phyloP scores from a whole-genome alignment of 2,888 invertebrate species.

The Drosophila imparisetae region DNA sequence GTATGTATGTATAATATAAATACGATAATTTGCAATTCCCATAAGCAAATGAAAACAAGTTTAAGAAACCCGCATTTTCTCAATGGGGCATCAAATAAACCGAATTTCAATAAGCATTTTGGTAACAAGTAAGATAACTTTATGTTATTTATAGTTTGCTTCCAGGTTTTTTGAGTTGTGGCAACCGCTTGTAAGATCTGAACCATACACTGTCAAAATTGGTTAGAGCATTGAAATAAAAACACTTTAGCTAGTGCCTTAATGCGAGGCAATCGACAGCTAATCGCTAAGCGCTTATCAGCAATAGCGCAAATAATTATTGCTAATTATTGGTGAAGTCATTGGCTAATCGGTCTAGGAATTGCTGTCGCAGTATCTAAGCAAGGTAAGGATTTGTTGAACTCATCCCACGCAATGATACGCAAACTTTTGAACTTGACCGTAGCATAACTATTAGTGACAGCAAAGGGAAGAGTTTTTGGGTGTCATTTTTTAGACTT shows the following conservation, averaged over 20 bases:
- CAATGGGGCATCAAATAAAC: conserved; percentile 24
- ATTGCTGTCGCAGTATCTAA: conserved; percentile 17
- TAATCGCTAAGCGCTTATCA: conserved; percentile 50
- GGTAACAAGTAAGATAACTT: conserved; percentile 3
- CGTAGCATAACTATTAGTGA: neutral
- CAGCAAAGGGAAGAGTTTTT: too few species aligned
- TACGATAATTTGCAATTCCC: conserved; percentile 10
- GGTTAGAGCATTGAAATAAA: conserved; percentile 31
- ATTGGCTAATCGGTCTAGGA: conserved; percentile 35
- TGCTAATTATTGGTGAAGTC: conserved; percentile 53
- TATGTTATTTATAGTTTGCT: neutral
- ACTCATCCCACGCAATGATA: conserved; percentile 22
- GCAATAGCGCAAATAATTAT: conserved; percentile 42
- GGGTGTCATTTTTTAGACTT: neutral
- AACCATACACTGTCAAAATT: conserved; percentile 1
- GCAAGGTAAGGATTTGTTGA: conserved; percentile 29
- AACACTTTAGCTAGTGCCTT: conserved; percentile 8
- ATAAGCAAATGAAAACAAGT: conserved; percentile 10
- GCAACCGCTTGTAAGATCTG: conserved; percentile 26
- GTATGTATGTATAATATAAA: conserved; percentile 2
- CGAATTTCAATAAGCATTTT: conserved; percentile 8
- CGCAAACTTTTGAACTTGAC: conserved; percentile 17
- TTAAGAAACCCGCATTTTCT: neutral
- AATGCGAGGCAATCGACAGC: conserved; percentile 32
- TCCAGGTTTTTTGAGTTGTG: neutral